Evolutionary conservation across 2,797 vertebrate genomes (phyloP).

Genomic region (Heteromormyrus szaboi): DNA sequence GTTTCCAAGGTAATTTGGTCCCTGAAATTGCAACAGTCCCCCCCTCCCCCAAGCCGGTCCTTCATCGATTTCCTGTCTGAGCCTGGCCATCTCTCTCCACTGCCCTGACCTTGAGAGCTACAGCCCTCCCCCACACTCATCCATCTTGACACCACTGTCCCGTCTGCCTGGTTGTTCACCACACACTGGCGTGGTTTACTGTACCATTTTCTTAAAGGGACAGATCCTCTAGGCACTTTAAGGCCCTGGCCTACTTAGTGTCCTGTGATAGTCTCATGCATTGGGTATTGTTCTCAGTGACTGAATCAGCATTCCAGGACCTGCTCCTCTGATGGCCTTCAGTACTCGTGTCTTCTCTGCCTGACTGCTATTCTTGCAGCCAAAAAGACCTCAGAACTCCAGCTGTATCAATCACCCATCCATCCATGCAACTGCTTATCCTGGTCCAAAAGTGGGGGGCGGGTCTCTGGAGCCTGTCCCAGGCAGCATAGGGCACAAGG

Average conservation of each 20-base stretch:
- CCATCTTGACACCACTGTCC: background rate
- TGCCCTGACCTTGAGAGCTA: conserved; percentile 10
- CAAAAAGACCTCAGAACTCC: background rate
- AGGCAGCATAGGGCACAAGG: background rate
- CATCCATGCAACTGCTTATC: background rate
- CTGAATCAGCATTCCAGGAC: background rate
- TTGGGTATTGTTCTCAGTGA: background rate
- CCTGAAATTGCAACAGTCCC: conserved; percentile 10
- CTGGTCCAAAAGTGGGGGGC: background rate
- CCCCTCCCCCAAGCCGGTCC: background rate
- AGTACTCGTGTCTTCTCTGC: background rate
- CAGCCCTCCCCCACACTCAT: background rate
- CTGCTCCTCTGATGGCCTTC: background rate
- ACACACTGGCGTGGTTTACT: background rate
- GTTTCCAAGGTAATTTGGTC: background rate
- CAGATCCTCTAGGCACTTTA: background rate
- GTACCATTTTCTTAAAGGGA: background rate
- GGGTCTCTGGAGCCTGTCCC: background rate
- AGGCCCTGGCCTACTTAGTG: background rate
- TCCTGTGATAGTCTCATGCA: background rate
- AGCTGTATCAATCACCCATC: background rate
- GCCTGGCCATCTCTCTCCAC: background rate
- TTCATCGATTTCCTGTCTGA: conserved; percentile 17
- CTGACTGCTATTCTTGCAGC: background rate
- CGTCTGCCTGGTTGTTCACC: background rate